Evolutionary conservation across 2,797 vertebrate species (phyloP), one percentile per base, ranked within the genome.

Genomic region (Tapirus indicus): DNA sequence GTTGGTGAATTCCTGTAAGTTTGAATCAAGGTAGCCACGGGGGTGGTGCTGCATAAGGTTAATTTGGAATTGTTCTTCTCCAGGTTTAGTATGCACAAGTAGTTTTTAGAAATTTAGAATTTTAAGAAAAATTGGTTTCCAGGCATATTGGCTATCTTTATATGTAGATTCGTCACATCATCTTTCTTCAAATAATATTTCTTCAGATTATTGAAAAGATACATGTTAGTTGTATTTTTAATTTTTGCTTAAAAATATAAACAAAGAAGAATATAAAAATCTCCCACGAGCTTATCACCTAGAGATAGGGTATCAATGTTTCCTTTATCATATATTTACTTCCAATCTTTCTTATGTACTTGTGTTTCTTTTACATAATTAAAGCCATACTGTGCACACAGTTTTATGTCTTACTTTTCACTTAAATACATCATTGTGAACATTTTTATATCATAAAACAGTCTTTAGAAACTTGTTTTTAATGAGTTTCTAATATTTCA

Each of bases 21-120:
- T 95, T 90, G 95, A 97, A 84, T 95, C 86, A 94, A 98, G 96
- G 97, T 23, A 66, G 93, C 94, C 91, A 82, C 6, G 47, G 96
- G 95, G 83, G 56, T 83, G 75, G 79, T 83, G 93, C 20, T 62
- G 27, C 2, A 0, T 18, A 49, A 78, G 94, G 68, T 58, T 86
- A 27, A 6, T 27, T 58, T 54, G 66, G 68, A 74, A 35, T 69
- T 54, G 35, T 21, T 60, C 47, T 78, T 35, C 71, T 74, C n/a
- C 54, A 52, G 66, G 83, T 23, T 68, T 20, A 84, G 58, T 5
- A 25, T 13, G 10, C n/a, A 27, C 47, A 64, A 35, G 44, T 4
- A 27, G 17, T 6, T 77, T 84, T 83, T n/a, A 84, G 77, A 27
- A 47, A 47, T 47, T 47, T 47, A 47, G 47, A 47, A 47, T 47